Conservation (phyloP, 1,140 invertebrate genomes). For the Acromyrmex echinatior region DNA sequence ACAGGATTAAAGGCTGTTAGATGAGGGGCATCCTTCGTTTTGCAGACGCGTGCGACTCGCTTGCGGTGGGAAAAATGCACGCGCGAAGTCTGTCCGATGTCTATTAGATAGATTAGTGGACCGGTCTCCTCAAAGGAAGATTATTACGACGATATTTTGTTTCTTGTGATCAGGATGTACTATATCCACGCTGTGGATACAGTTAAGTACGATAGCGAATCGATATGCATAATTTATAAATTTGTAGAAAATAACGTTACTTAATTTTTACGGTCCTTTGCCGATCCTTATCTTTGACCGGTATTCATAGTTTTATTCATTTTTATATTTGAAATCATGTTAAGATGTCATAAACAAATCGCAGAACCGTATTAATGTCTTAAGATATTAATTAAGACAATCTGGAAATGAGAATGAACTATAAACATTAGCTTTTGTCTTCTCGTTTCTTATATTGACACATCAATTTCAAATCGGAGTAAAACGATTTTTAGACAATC, state of each 20-base stretch:
- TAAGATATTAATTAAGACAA: no score
- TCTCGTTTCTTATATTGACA: not conserved
- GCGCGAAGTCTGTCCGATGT: constrained; percentile 5
- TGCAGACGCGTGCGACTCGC: constrained; percentile 32
- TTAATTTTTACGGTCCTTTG: not conserved
- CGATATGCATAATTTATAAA: not conserved
- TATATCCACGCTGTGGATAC: not conserved
- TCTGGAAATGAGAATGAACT: no score
- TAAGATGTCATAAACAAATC: no score
- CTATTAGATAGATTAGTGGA: constrained; percentile 23
- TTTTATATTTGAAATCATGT: no score
- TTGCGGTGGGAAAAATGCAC: constrained; percentile 25
- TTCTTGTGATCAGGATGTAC: not conserved
- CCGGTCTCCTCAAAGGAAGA: constrained; percentile 31
- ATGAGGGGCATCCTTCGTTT: constrained; percentile 49
- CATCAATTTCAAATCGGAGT: not conserved
- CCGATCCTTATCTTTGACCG: not conserved
- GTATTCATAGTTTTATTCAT: no score
- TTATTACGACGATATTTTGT: constrained; percentile 6
- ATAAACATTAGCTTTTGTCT: no score
- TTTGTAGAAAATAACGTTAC: not conserved
- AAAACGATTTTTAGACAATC: no score
- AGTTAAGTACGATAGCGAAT: constrained; percentile 31
- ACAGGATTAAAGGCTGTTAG: constrained; percentile 56
- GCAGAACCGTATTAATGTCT: no score